Percentiles rank a stretch among this genome's conserved stretches.
These are phyloP conservation scores for Phenganax marumi DNA, from an alignment of 92 coral and sea anemone species.

Conservation along the genomic window DNA sequence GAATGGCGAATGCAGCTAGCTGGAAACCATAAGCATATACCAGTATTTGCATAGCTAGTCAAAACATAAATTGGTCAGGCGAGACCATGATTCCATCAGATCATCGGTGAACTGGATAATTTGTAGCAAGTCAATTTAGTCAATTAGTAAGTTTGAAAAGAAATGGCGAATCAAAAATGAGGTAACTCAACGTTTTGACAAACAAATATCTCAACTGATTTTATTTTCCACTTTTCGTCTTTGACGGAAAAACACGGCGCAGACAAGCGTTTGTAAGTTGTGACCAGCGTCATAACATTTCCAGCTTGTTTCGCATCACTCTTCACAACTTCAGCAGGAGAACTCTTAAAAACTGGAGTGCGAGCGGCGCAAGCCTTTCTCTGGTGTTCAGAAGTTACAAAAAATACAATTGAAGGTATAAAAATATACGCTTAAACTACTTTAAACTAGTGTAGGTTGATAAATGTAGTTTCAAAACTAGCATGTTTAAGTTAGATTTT, in stretches of 20 bases:
- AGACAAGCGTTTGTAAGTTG: conserved; percentile 36
- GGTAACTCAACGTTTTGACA: too few relatives aligned
- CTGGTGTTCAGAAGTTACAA: conserved; percentile 21
- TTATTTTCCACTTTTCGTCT: conserved; percentile 17
- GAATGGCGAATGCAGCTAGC: too few relatives aligned
- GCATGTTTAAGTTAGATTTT: not conserved
- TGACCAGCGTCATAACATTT: conserved; percentile 34
- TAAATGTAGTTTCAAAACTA: not conserved
- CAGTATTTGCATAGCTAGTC: too few relatives aligned
- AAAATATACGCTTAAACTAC: too few relatives aligned
- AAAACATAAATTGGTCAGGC: too few relatives aligned
- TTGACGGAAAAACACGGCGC: conserved; percentile 19
- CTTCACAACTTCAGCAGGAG: conserved; percentile 7
- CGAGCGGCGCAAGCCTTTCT: conserved; percentile 2
- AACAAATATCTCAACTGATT: conserved; percentile 40
- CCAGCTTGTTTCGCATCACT: conserved; percentile 42
- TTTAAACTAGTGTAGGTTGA: not conserved
- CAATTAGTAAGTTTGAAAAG: conserved; percentile 14
- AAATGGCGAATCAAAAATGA: not conserved
- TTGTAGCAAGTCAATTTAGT: too few relatives aligned
- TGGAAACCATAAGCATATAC: too few relatives aligned
- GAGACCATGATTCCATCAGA: too few relatives aligned
- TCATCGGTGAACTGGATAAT: too few relatives aligned
- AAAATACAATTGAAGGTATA: not conserved
- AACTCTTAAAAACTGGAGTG: not conserved